phyloP scores from a whole-genome alignment of 2,797 vertebrate genomes.

The Pampus argenteus region DNA sequence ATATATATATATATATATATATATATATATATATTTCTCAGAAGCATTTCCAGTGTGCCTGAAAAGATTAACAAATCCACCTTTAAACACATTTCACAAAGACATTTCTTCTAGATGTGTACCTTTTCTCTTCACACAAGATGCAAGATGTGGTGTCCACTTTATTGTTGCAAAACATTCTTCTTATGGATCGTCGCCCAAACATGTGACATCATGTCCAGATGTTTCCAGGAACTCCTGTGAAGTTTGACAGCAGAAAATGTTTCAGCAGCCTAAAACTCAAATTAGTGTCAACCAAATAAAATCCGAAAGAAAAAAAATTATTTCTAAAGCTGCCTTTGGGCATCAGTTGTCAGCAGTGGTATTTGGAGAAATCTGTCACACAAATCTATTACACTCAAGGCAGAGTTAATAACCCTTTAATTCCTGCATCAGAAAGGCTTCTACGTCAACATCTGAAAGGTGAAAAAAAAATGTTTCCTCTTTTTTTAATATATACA shows the following conservation, averaged over 20 bases:
- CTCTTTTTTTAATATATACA: too few species aligned
- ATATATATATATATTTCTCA: not conserved
- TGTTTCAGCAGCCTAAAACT: not conserved
- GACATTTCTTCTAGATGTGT: too few species aligned
- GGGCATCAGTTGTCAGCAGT: not conserved
- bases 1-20: conserved; percentile 4
- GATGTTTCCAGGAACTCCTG: not conserved
- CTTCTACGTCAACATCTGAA: too few species aligned
- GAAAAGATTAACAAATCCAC: not conserved
- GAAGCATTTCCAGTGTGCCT: not conserved
- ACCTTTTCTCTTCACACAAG: not conserved
- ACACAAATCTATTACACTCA: not conserved
- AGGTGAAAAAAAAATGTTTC: too few species aligned
- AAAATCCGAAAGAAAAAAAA: not conserved
- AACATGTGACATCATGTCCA: not conserved
- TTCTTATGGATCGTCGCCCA: not conserved
- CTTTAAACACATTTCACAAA: not conserved
- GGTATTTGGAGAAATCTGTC: not conserved
- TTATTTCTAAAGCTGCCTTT: not conserved
- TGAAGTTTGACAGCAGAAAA: not conserved
- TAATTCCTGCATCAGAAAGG: too few species aligned
- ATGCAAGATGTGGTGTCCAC: too few species aligned
- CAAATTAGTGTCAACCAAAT: not conserved
- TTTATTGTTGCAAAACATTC: not conserved
- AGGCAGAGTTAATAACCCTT: not conserved